Base-by-base conservation (phyloP, 2,888 invertebrate genomes). In the Proisotoma minuta region DNA sequence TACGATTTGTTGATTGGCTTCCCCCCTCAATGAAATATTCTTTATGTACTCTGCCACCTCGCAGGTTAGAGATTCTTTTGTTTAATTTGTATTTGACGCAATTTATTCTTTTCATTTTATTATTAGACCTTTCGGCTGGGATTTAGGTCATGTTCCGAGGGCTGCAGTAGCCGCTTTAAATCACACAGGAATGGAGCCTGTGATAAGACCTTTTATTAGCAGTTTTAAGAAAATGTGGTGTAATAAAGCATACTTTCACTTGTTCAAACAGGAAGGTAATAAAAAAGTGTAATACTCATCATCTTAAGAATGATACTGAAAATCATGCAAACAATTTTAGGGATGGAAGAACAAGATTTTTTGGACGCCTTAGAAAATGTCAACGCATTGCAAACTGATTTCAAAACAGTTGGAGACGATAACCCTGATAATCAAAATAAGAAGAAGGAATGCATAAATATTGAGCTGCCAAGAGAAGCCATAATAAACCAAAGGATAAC, bases 1-100 rank as follows among this genome's bases (percentile, higher is more conserved):
- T 50, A 20, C 22, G 50, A 23, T 50, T 50, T 50, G 20, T 50
- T 10, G 50, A 50, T 24, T 50, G 50, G 50, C 4, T 8, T 20
- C 50, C 50, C 10, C 23, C 50, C 10, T 12, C 23, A 20, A n/a
- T 50, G 4, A 50, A 50, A 34, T 34, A 34, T 15, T 34, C 34
- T 15, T 10, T 34, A 15, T 10, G 8, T 15, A 34, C 34, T 34
- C 34, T 8, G 15, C 8, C 15, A 10, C 34, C 34, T 8, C n/a
- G n/a, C n/a, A n/a, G n/a, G n/a, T n/a, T n/a, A n/a, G n/a, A n/a
- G n/a, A n/a, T n/a, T n/a, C n/a, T n/a, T n/a, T n/a, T n/a, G n/a
- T n/a, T n/a, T n/a, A n/a, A n/a, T n/a, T n/a, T n/a, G n/a, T n/a
- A n/a, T n/a, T n/a, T n/a, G n/a, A n/a, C n/a, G n/a, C n/a, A n/a